Conservation (phyloP, 2,888 invertebrate species). For the Alentia gelatinosa region DNA sequence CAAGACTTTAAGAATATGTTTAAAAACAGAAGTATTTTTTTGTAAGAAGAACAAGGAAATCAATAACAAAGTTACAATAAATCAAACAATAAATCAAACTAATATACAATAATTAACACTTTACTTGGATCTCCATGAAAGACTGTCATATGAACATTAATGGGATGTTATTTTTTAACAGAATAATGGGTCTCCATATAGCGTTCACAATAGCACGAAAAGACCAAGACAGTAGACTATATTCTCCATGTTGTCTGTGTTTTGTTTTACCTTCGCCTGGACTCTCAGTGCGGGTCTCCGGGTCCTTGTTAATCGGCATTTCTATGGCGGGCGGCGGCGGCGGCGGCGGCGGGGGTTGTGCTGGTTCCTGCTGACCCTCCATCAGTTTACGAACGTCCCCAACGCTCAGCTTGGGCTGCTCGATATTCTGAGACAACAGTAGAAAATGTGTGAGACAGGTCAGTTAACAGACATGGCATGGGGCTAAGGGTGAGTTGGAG, state of each 20-base stretch:
- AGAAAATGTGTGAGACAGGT: neutral
- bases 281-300: conserved; percentile 73
- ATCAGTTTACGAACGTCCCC: conserved; percentile 77
- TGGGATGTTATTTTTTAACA: too few relatives aligned
- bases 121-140: too few relatives aligned
- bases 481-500: too few relatives aligned
- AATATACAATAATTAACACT: too few relatives aligned
- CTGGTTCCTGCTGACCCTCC: conserved; percentile 65
- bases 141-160: too few relatives aligned
- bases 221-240: neutral
- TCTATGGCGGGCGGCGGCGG: conserved; percentile 64
- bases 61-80: too few relatives aligned
- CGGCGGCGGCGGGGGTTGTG: conserved; percentile 64
- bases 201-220: too few relatives aligned
- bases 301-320: conserved; percentile 69
- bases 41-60: too few relatives aligned
- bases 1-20: too few relatives aligned
- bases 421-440: conserved; percentile 23
- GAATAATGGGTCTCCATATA: too few relatives aligned
- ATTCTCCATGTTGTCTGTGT: neutral
- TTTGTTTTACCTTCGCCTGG: conserved; percentile 74
- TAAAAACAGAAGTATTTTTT: too few relatives aligned
- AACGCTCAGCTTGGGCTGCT: conserved; percentile 72
- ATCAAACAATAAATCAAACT: too few relatives aligned
- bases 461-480: neutral